Evolutionary conservation across 2,888 invertebrate species (phyloP), one percentile per base, ranked within the genome.

Genomic region (Amblyteles armatorius): DNA sequence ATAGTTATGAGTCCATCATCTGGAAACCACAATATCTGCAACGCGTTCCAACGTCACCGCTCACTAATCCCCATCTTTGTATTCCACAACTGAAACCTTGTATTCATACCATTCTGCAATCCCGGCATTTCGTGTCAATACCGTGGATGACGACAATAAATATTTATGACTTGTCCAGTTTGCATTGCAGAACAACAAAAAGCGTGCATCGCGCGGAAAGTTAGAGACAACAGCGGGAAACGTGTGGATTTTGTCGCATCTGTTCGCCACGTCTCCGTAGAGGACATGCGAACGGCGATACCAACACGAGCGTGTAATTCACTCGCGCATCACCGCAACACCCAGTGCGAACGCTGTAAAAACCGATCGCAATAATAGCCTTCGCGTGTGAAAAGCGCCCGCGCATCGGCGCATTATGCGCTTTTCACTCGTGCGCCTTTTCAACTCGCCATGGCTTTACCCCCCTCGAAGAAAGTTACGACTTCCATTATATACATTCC

Each of bases 381-480:
- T 79, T 79, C 29, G 57, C 82, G 72, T 73, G 73, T 50, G 78
- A 83, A 83, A 83, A 83, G 63, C 50, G 9, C 50, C 72, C 67
- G 52, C 6, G 50, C 48, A 76, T 81, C 16, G 52, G 36, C 33
- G 48, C 48, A 63, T 79, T 60, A 48, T 57, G 4, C 81, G 40
- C 26, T 65, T 67, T 72, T 44, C 44, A 33, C 65, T 71, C 65
- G 50, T 36, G 69, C 29, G n/a, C 36, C 36, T 22, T 33, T 57
- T 33, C 26, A 76, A 36, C 26, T n/a, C 65, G 40, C 9, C 44
- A 22, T 36, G 19, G 16, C 71, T 63, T 65, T 82, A 44, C 33
- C 52, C 63, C 22, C 76, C 29, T 55, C 9, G 40, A 67, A 22
- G 48, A 52, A 67, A 67, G 65, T 60, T 67, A 67, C 55, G 55